Evolutionary conservation across 2,113 vertebrate genomes (phyloP).

Genomic region (Pogonocichla stellata): DNA sequence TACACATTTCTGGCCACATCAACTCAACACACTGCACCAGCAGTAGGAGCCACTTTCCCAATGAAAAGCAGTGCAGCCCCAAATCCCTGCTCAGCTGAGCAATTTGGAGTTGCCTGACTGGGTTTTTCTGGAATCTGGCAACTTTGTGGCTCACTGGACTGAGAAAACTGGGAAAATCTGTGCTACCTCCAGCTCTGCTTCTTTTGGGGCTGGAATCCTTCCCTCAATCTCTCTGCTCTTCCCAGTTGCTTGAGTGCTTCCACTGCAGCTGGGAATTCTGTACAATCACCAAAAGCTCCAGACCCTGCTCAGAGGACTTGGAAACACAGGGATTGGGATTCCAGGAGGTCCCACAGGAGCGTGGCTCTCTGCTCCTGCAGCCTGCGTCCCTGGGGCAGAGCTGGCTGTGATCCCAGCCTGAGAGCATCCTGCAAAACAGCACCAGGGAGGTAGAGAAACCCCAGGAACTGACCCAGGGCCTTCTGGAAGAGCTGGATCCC

Average conservation of each 20-base stretch:
- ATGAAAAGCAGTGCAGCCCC: rapidly evolving
- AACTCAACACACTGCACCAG: not conserved
- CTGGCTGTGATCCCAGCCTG: rapidly evolving
- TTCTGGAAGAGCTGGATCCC: not conserved
- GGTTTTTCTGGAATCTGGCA: not conserved
- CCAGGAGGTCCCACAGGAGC: not conserved
- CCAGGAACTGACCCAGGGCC: not conserved
- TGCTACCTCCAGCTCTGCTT: not conserved
- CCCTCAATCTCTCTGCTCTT: not conserved
- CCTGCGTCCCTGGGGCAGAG: not conserved
- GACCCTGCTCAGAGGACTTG: not conserved
- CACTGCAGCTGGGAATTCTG: not conserved
- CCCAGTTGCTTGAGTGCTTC: not conserved
- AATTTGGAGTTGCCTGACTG: rapidly evolving
- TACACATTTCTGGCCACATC: no score
- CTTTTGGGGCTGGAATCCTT: not conserved
- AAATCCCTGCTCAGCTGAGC: not conserved
- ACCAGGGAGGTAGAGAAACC: not conserved
- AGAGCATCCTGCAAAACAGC: not conserved
- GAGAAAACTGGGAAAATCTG: not conserved
- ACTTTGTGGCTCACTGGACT: not conserved
- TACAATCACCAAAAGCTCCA: not conserved
- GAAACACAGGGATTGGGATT: not conserved
- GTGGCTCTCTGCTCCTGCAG: not conserved
- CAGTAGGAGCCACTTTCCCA: not conserved